Evolutionary conservation across 1,140 invertebrate genomes (phyloP).

Genomic region (Macrocentrus cingulum): DNA sequence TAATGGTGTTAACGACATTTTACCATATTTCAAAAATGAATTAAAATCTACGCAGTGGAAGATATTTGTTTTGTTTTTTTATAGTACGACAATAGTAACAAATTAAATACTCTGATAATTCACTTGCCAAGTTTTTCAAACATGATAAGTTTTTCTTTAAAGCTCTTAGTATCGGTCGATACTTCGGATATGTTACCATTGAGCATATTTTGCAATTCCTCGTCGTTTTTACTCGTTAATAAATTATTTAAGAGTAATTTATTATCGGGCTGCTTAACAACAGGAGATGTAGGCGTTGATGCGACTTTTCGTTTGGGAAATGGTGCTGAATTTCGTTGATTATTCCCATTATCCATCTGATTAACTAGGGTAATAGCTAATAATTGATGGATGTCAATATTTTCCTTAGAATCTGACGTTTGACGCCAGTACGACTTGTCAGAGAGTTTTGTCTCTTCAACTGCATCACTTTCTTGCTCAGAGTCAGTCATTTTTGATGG

Average conservation of each 20-base stretch:
- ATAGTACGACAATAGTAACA: not conserved
- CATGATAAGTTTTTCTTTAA: conserved; percentile 57
- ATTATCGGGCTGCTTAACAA: conserved; percentile 48
- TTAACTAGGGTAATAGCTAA: conserved; percentile 50
- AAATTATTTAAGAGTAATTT: conserved; percentile 52
- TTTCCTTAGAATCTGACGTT: conserved; percentile 47
- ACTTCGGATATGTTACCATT: conserved; percentile 58
- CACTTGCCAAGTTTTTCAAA: conserved; percentile 57
- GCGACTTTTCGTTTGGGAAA: conserved; percentile 46
- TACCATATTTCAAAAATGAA: not conserved
- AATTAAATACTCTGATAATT: conserved; percentile 23
- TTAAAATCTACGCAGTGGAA: not conserved
- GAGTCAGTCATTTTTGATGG: conserved; percentile 35
- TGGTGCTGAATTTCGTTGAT: conserved; percentile 46
- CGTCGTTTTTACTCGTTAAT: conserved; percentile 49
- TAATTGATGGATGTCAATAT: conserved; percentile 52
- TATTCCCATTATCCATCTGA: conserved; percentile 52
- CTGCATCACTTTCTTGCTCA: conserved; percentile 39
- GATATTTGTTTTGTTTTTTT: too few species aligned
- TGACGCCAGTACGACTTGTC: conserved; percentile 52
- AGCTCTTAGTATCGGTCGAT: conserved; percentile 55
- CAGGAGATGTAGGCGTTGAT: conserved; percentile 47
- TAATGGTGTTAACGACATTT: too few species aligned
- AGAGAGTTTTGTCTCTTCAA: conserved; percentile 40
- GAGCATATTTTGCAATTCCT: conserved; percentile 56